Base-by-base conservation (phyloP, 2,888 invertebrate species). In the Phalera bucephala region DNA sequence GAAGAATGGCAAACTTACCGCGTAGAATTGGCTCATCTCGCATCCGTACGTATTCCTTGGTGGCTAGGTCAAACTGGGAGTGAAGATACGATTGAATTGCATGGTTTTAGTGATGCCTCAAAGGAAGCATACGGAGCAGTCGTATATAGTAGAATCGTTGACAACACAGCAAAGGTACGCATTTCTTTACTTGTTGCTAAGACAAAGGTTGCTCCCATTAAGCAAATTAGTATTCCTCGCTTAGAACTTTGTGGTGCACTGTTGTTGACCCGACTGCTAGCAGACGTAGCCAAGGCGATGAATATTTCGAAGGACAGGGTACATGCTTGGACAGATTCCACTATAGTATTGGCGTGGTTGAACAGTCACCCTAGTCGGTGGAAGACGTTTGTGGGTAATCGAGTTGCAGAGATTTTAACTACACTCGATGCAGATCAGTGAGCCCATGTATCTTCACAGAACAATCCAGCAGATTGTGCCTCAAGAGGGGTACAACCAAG, bases 391-490 rank as follows among this genome's bases (percentile, higher is more conserved):
- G 11, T 35, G 6, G 35, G 23, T 4, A 35, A 36, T 21, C 12
- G 36, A 1, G 31, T 27, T 3, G 26, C 36, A 2, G 20, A 36
- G 10, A 31, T 36, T 2, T n/a, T 36, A 10, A 36, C n/a, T 7
- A 9, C 14, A 7, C 7, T 21, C 4, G 27, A 31, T n/a, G 5
- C 13, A 5, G 3, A 29, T 1, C 23, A 30, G 3, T 35, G 35
- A 29, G 12, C 15, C 2, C 34, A 35, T 11, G 29, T 35, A 14
- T 28, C 29, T 3, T 17, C 29, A n/a, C 6, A 12, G 3, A 9
- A 35, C 8, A 29, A 29, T 9, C 34, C 34, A 10, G 34, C 34
- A 28, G 34, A 35, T 12, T 35, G 29, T 29, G 34, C 29, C 10
- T 35, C 23, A 9, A 20, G 36, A 10, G 36, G 36, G 8, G 9